Base-by-base conservation (phyloP, 2,113 vertebrate genomes). In the Halcyon senegalensis region DNA sequence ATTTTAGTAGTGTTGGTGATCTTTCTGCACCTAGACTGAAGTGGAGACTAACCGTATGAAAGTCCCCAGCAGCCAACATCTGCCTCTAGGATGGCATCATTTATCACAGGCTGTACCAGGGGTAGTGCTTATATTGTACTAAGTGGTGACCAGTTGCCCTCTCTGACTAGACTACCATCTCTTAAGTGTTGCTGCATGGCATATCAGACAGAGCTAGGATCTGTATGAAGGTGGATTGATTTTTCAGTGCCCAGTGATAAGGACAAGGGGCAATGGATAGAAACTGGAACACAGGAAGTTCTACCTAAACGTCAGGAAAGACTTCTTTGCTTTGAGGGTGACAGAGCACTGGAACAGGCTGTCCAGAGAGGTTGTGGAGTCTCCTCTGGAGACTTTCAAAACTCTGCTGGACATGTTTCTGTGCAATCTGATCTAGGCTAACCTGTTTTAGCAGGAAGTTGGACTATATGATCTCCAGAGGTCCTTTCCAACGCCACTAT, bases 191-290 rank as follows among this genome's bases (percentile, higher is more conserved):
- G 50, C 43, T 64, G 63, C 0, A 0, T 48, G 50, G 25, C 21
- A 19, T 7, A 3, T 21, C 0, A 3, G 4, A 0, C 0, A 0
- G 39, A 31, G 21, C 33, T 64, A 4, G 0, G 2, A 25, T 35
- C 68, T 85, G 12, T 70, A 4, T 63, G 31, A 28, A 19, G 21
- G 7, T 73, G 30, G 35, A 50, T 46, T 73, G 89, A 46, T 64
- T 92, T 30, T 64, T 88, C 46, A 35, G 46, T 50, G 48, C 48
- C 23, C 48, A 50, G 48, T 24, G 46, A 50, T 50, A 24, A 24
- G 21, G 48, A 13, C 23, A 50, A 50, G 23, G 48, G 48, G 48
- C 48, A 50, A 24, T 24, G 48, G 48, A 24, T 24, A 50, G 21
- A 50, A 50, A 50, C 24, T 55, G 17, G 17, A 69, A 53, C 15